These are phyloP conservation scores for Balaeniceps rex DNA, from an alignment of 2,113 vertebrate species.

Conservation along the genomic window DNA sequence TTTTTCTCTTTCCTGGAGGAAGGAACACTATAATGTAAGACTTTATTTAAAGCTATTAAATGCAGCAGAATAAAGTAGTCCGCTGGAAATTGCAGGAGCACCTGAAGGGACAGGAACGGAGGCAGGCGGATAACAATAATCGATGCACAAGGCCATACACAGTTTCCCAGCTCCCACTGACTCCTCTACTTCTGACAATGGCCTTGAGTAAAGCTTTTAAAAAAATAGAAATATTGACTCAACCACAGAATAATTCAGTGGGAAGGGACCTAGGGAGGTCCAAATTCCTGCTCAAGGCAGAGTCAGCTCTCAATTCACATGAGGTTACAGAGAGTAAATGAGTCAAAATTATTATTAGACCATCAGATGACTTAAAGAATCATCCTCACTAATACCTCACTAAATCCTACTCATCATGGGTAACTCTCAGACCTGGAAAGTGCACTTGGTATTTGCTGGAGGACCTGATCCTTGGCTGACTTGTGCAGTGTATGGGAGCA, in stretches of 20 bases:
- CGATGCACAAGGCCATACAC: background rate
- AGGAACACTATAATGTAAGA: slow-evolving; percentile 23
- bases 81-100: background rate
- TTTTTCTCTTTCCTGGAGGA: slow-evolving; percentile 24
- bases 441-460: slow-evolving; percentile 5
- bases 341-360: slow-evolving; percentile 8
- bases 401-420: slow-evolving; percentile 37
- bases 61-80: slow-evolving; percentile 20
- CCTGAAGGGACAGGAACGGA: slow-evolving; percentile 6
- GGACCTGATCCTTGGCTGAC: background rate
- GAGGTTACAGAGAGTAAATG: slow-evolving; percentile 17
- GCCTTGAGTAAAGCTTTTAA: slow-evolving; percentile 29
- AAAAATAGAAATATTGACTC: background rate
- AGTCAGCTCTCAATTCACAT: background rate
- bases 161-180: background rate
- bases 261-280: background rate
- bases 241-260: background rate
- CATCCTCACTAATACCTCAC: slow-evolving; percentile 44
- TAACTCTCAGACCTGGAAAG: slow-evolving; percentile 44
- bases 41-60: slow-evolving; percentile 45
- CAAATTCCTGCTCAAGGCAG: background rate
- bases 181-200: background rate
- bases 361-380: background rate
- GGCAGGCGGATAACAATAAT: background rate
- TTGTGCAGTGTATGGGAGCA: background rate